Evolutionary conservation across 2,888 invertebrate genomes (phyloP).

Genomic region (Leuctra nigra): DNA sequence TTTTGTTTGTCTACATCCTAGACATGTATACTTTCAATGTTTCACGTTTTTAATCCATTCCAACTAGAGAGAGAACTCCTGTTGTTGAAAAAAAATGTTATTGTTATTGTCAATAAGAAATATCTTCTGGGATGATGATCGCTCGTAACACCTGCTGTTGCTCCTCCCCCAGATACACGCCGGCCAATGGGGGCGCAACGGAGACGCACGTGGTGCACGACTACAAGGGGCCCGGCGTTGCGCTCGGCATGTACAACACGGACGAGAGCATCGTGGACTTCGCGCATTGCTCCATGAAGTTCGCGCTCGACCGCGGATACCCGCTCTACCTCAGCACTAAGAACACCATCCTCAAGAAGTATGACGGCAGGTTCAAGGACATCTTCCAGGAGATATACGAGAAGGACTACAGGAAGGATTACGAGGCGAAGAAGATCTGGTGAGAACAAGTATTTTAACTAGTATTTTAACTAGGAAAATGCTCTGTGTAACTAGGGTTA

Average conservation of each 20-base stretch:
- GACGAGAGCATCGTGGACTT: slow-evolving; percentile 91
- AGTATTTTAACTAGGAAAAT: too few relatives aligned
- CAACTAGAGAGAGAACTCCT: too few relatives aligned
- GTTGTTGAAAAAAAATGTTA: too few relatives aligned
- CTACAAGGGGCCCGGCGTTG: slow-evolving; percentile 78
- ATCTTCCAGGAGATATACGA: slow-evolving; percentile 95
- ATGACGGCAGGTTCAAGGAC: slow-evolving; percentile 95
- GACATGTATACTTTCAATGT: too few relatives aligned
- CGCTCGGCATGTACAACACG: slow-evolving; percentile 94
- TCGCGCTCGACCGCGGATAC: slow-evolving; percentile 74
- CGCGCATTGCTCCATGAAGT: slow-evolving; percentile 92
- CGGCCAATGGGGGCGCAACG: slow-evolving; percentile 48
- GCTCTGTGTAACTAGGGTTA: too few relatives aligned
- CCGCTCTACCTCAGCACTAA: slow-evolving; percentile 94
- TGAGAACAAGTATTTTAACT: too few relatives aligned
- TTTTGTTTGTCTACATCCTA: too few relatives aligned
- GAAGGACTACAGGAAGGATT: slow-evolving; percentile 75
- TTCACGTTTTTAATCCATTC: too few relatives aligned
- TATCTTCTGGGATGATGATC: too few relatives aligned
- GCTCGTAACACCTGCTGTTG: too few relatives aligned
- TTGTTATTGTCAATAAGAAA: too few relatives aligned
- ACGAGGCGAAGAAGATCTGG: slow-evolving; percentile 84
- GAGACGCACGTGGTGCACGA: slow-evolving; percentile 74
- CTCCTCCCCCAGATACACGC: too few relatives aligned
- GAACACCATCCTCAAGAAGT: slow-evolving; percentile 93